Percentiles rank a stretch among this genome's conserved stretches.
Conservation (phyloP, 2,888 invertebrate species). For the Aleiodes leptofemur region DNA sequence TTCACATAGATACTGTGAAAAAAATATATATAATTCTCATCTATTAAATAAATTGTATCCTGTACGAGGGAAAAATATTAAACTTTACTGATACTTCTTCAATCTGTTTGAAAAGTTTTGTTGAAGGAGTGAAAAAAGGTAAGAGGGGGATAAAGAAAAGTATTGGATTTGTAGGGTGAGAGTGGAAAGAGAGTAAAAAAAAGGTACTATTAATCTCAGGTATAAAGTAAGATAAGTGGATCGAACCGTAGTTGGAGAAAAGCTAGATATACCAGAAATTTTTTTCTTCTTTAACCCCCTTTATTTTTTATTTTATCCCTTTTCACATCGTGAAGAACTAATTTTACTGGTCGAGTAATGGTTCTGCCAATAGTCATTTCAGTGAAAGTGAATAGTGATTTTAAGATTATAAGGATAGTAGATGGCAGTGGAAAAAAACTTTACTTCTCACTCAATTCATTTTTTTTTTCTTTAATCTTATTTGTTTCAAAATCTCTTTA, state of each 20-base stretch:
- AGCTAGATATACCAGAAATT: constrained; percentile 43
- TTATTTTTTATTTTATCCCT: too few relatives aligned
- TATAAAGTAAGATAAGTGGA: constrained; percentile 68
- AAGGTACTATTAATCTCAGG: constrained; percentile 62
- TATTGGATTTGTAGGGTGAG: constrained; percentile 43
- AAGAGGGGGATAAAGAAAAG: constrained; percentile 21
- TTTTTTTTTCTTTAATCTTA: not conserved
- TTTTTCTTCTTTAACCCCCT: too few relatives aligned
- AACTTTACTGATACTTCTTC: too few relatives aligned
- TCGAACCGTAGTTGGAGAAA: constrained; percentile 48
- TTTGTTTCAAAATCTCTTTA: constrained; percentile 5
- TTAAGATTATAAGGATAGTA: constrained; percentile 48
- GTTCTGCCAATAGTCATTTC: constrained; percentile 70
- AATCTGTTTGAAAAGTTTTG: too few relatives aligned
- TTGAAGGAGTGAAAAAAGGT: constrained; percentile 20
- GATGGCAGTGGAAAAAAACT: constrained; percentile 46
- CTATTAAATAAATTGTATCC: too few relatives aligned
- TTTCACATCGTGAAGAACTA: constrained; percentile 58
- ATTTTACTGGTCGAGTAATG: constrained; percentile 64
- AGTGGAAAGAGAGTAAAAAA: constrained; percentile 49
- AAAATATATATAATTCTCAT: too few relatives aligned
- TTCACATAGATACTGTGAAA: too few relatives aligned
- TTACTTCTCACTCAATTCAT: constrained; percentile 13
- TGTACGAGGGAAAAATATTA: too few relatives aligned
- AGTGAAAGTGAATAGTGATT: constrained; percentile 63